Base-by-base conservation (phyloP, 64 coral and sea anemone genomes). In the Actinia equina region DNA sequence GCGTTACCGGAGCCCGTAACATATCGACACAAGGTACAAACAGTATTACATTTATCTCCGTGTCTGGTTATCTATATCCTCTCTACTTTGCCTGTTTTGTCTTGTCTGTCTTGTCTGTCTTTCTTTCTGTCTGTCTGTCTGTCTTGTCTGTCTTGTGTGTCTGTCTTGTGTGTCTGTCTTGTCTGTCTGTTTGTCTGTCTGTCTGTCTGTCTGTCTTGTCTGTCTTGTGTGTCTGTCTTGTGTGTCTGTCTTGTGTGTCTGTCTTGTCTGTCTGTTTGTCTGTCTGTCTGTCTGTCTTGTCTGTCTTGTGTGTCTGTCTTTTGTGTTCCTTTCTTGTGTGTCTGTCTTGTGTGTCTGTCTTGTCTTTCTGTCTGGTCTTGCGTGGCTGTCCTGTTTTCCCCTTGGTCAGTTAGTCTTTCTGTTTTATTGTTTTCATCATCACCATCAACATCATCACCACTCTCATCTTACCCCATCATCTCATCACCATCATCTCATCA, bases 11-110 rank as follows among this genome's bases (percentile, higher is more conserved):
- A 84, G 22, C 2, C 22, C 19, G 27, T 63, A 64, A 64, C 71
- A 2, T 44, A 57, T 64, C 23, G 52, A 60, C 54, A 71, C 37
- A 89, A 89, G 88, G 88, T 89, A 64, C 13, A 64, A 19, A 22
- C 0, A 64, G 2, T 5, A 64, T 22, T 3, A n/a, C 61, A 64
- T 23, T n/a, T 8, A 7, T 25, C 25, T 30, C 3, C 3, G 5
- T 74, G 69, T 65, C 18, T 4, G 0, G 59, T 15, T 37, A 37
- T 37, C 30, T 37, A 37, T 37, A 37, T 37, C 30, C 30, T 37
- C 30, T 37, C 30, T 37, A 37, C 30, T 37, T 37, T 37, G 30
- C 30, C 30, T 37, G 1, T 37, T 37, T 37, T 37, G 13, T 26
- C 18, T 69, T 69, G 20, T n/a, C 9, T 69, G 7, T 7, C 6